Evolutionary conservation across 1,140 invertebrate genomes (phyloP), one percentile per base, ranked within the genome.

Genomic region (Drosophila seguyi): DNA sequence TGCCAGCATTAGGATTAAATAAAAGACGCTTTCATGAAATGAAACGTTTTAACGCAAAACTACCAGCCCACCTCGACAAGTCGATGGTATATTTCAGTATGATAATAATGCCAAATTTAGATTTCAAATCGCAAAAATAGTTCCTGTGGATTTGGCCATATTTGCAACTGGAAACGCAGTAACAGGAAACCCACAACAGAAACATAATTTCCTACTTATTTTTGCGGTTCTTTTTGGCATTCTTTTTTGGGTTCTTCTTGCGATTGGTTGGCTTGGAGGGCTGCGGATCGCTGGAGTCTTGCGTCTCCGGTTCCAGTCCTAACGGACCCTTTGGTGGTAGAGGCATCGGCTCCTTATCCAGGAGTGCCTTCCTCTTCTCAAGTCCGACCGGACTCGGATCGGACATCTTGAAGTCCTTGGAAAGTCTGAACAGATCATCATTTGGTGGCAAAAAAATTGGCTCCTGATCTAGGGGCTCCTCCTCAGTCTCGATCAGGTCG

Each of bases 201-300:
- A 8, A 11, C 20, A 18, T 10, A n/a, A 25, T 50, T 25, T 0
- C n/a, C 47, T 77, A 60, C 48, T 78, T 61, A 16, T 50, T 60
- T 13, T 68, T 69, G 38, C 71, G 60, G 18, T 38, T 52, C 38
- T 75, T 76, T 61, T 67, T 76, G 62, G 13, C 63, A 55, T 42
- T 67, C 36, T 66, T 75, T 60, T 74, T 76, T 41, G 10, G 42
- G 47, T 59, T 76, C 29, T 66, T 66, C 34, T 76, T 76, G 25
- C n/a, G 36, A 25, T 25, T 75, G 18, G 10, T 6, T 5, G 18
- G 8, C 10, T 27, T 41, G 13, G 38, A 25, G 20, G 14, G 8
- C 20, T 36, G 3, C 11, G 29, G 7, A 5, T 18, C 50, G 6
- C 27, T 25, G 29, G 29, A n/a, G 14, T 63, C 52, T 11, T 14